phyloP scores from a whole-genome alignment of 2,797 vertebrate genomes.

The Notolabrus celidotus region DNA sequence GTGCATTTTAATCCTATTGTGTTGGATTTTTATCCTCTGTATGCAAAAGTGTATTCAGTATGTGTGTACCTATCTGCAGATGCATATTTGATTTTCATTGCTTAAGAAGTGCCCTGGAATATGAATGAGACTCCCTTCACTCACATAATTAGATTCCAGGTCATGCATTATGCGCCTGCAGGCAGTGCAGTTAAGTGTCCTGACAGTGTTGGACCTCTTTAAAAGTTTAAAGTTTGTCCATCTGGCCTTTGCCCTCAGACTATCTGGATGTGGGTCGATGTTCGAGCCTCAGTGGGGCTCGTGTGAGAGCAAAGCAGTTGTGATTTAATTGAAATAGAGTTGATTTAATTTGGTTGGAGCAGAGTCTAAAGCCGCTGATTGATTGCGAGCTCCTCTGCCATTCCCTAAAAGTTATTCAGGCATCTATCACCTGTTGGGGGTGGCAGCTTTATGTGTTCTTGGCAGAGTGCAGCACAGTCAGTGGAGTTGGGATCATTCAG shows the following conservation, averaged over 20 bases:
- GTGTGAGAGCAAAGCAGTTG: conserved; percentile 51
- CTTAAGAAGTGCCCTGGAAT: conserved; percentile 2
- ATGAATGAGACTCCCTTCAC: conserved; percentile 9
- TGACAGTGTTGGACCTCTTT: conserved; percentile 40
- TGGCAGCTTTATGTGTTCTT: conserved; percentile 50
- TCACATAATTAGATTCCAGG: conserved; percentile 20
- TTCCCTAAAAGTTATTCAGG: conserved; percentile 60
- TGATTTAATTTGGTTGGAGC: conserved; percentile 75
- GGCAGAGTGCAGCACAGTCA: conserved; percentile 42
- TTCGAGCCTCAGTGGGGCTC: conserved; percentile 42
- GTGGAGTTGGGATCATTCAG: conserved; percentile 54
- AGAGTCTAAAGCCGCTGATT: conserved; percentile 68
- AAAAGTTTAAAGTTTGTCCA: conserved; percentile 56
- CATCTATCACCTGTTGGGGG: conserved; percentile 60
- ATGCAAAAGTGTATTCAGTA: neutral
- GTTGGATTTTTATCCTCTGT: neutral
- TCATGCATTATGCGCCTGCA: conserved; percentile 13
- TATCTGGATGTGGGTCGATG: conserved; percentile 53
- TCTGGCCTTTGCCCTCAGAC: conserved; percentile 43
- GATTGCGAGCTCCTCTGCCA: conserved; percentile 50
- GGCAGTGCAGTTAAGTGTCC: conserved; percentile 34
- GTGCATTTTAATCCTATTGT: neutral
- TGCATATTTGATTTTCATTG: conserved; percentile 7
- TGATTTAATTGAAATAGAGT: conserved; percentile 74
- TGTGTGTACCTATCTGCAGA: conserved; percentile 1